Evolutionary conservation across 92 coral and sea anemone genomes (phyloP).

Genomic region (Epizoanthus ramosus): DNA sequence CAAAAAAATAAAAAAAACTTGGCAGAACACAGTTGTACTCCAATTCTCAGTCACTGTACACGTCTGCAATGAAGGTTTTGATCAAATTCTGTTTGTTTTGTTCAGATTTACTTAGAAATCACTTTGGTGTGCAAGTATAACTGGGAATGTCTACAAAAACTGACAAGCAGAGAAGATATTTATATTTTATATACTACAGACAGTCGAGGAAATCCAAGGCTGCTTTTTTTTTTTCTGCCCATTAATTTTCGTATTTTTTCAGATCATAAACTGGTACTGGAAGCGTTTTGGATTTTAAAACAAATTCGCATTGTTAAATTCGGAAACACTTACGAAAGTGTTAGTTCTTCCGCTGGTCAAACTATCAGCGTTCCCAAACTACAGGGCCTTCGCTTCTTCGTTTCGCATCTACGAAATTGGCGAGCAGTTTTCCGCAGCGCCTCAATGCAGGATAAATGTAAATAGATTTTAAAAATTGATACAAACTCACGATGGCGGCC

Average conservation of each 20-base stretch:
- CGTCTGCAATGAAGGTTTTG: constrained; percentile 11
- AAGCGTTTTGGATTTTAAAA: constrained; percentile 21
- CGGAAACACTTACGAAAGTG: constrained; percentile 24
- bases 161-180: constrained; percentile 24
- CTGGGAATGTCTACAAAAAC: constrained; percentile 25
- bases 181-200: constrained; percentile 26
- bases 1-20: no score
- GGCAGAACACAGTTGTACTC: no score
- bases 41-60: no score
- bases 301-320: constrained; percentile 21
- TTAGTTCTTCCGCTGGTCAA: no score
- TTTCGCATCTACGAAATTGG: constrained; percentile 23
- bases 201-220: constrained; percentile 22
- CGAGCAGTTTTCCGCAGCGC: constrained; percentile 25
- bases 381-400: constrained; percentile 26
- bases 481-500: constrained; percentile 26
- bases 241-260: constrained; percentile 19
- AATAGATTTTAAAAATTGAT: constrained; percentile 17
- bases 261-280: constrained; percentile 23
- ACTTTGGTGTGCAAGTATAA: constrained; percentile 25
- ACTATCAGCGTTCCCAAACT: constrained; percentile 24
- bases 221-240: constrained; percentile 1
- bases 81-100: constrained; percentile 24
- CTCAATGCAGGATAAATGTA: not conserved
- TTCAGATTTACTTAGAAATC: constrained; percentile 29